Base-by-base conservation (phyloP, 2,113 vertebrate species). In the Cathartes aura region DNA sequence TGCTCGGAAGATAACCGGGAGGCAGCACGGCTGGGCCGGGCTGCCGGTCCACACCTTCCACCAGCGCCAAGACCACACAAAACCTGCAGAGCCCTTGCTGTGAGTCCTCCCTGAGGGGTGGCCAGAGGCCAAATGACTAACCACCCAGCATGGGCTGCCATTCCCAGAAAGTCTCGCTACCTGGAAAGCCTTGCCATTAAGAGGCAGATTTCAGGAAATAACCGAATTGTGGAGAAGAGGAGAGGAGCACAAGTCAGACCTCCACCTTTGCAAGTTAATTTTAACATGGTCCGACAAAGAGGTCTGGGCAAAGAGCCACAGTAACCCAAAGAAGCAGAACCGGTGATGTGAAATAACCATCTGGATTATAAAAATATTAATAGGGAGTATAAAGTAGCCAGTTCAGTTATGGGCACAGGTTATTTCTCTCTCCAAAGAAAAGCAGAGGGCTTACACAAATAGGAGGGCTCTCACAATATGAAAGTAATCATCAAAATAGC, bases 141-240 rank as follows among this genome's bases (percentile, higher is more conserved):
- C 62, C 55, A 80, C 29, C 84, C 91, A 62, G 93, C 90, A 84
- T 42, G 6, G n/a, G 86, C 74, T 62, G 34, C 85, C 17, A 34
- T 96, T 97, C 96, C 97, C 95, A 97, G 97, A 97, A 98, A 76
- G 75, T 10, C 40, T 92, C 22, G 3, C 34, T 90, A 85, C 84
- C 81, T 96, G 91, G 87, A 97, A 92, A 89, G 38, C 70, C 56
- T 94, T 43, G 7, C 23, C 48, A 21, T 93, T 79, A 70, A 88
- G 82, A 95, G 83, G 67, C 6, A 24, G 48, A 60, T 71, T 82
- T 96, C 90, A 87, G 87, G 87, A 94, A 97, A 93, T 5, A 79
- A 73, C 86, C 22, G 13, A 80, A 19, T 9, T 36, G 40, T 24
- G 16, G 55, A 84, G 63, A 53, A 84, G 47, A 73, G 23, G 59